phyloP scores from a whole-genome alignment of 2,113 vertebrate genomes.

The Rissa tridactyla region DNA sequence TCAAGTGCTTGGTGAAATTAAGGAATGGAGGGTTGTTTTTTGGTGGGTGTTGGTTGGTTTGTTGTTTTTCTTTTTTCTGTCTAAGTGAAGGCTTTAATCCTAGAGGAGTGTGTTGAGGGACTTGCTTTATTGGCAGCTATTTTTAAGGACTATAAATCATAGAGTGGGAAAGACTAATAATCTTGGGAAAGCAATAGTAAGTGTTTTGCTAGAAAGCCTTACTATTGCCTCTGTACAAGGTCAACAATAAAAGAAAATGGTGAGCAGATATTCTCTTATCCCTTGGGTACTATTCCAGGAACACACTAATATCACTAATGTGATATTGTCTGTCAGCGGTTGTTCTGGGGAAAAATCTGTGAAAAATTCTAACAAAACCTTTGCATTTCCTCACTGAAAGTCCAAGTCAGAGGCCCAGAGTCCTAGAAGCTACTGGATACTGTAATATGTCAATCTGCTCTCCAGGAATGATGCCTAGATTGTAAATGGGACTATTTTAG shows the following conservation, averaged over 20 bases:
- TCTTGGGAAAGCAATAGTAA: constrained; percentile 10
- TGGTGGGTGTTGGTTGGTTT: neutral
- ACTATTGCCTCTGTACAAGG: neutral
- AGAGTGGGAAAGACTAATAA: neutral
- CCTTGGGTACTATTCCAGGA: neutral
- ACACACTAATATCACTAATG: neutral
- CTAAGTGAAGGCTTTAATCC: neutral
- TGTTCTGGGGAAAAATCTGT: neutral
- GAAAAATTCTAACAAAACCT: neutral
- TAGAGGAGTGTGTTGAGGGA: neutral
- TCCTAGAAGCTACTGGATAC: neutral
- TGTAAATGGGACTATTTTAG: neutral
- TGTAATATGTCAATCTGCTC: neutral
- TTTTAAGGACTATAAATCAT: constrained; percentile 29
- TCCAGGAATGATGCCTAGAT: neutral
- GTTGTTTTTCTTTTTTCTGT: neutral
- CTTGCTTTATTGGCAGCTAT: neutral
- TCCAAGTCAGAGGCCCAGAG: neutral
- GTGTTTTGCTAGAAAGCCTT: neutral
- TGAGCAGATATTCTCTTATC: neutral
- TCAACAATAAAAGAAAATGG: constrained; percentile 16
- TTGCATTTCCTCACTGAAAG: neutral
- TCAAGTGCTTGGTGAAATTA: neutral
- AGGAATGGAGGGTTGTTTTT: neutral
- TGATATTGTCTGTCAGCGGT: neutral